Evolutionary conservation across 2,888 invertebrate species (phyloP).

Genomic region (Cactoblastis cactorum): DNA sequence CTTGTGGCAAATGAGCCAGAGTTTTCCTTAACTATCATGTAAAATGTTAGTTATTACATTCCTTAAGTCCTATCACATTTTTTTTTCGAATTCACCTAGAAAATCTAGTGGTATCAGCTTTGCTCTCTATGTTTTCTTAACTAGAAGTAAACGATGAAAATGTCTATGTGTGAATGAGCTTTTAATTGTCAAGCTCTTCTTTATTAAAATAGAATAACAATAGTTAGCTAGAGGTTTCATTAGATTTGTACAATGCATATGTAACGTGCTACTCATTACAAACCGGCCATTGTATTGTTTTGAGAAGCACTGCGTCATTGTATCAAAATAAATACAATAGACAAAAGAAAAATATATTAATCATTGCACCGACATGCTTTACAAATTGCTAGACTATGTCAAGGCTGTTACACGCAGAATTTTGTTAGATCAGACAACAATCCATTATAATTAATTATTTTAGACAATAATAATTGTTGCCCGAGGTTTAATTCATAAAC

Average conservation of each 20-base stretch:
- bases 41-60: too few relatives aligned
- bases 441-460: neutral
- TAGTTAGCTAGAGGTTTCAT: neutral
- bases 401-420: conserved; percentile 4
- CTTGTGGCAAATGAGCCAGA: too few relatives aligned
- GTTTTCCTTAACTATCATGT: too few relatives aligned
- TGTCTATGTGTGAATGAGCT: too few relatives aligned
- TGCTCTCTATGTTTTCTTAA: too few relatives aligned
- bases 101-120: too few relatives aligned
- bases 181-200: too few relatives aligned
- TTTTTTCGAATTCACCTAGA: too few relatives aligned
- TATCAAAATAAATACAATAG: conserved; percentile 8
- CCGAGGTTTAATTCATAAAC: neutral
- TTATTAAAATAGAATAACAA: neutral
- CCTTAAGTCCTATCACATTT: too few relatives aligned
- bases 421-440: neutral
- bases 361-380: conserved; percentile 10
- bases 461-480: neutral
- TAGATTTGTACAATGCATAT: neutral
- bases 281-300: conserved; percentile 12
- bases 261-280: conserved; percentile 7
- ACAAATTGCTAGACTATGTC: conserved; percentile 12
- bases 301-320: conserved; percentile 11
- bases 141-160: too few relatives aligned
- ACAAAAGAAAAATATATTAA: conserved; percentile 12